Conservation (phyloP, 2,888 invertebrate species). For the Conomelus anceps region DNA sequence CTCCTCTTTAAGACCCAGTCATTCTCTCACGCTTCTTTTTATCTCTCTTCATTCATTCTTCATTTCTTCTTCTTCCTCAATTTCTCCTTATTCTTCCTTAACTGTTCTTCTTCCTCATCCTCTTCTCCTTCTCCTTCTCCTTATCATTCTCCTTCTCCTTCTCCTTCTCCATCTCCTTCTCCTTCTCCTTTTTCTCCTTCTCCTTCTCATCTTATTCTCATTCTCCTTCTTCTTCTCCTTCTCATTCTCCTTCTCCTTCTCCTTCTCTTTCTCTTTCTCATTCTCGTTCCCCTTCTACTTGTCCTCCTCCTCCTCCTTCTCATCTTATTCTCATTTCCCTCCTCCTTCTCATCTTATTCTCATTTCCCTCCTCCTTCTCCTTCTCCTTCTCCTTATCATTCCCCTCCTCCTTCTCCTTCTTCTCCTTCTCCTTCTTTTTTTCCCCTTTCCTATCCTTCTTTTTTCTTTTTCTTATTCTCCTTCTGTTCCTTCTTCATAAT, state of each 20-base stretch:
- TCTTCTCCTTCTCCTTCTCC: too few relatives aligned
- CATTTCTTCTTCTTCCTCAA: too few relatives aligned
- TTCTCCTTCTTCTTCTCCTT: background rate
- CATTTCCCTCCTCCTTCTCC: too few relatives aligned
- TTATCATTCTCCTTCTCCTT: too few relatives aligned
- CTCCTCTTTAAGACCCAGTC: too few relatives aligned
- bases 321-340: background rate
- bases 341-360: background rate
- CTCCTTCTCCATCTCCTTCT: background rate
- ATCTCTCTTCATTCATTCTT: too few relatives aligned
- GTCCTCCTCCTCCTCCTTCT: background rate
- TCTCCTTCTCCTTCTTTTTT: too few relatives aligned
- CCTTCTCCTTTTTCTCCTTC: background rate
- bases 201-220: background rate
- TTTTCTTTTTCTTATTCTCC: background rate
- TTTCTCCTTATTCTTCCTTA: too few relatives aligned
- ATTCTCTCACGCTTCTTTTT: too few relatives aligned
- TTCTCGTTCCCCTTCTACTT: background rate
- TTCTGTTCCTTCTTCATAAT: background rate
- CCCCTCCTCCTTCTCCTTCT: background rate
- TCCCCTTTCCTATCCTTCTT: background rate
- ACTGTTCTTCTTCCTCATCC: too few relatives aligned
- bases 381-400: too few relatives aligned
- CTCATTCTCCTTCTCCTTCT: background rate
- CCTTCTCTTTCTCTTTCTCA: background rate